phyloP scores from a whole-genome alignment of 2,113 vertebrate species.

The Platysteira castanea region DNA sequence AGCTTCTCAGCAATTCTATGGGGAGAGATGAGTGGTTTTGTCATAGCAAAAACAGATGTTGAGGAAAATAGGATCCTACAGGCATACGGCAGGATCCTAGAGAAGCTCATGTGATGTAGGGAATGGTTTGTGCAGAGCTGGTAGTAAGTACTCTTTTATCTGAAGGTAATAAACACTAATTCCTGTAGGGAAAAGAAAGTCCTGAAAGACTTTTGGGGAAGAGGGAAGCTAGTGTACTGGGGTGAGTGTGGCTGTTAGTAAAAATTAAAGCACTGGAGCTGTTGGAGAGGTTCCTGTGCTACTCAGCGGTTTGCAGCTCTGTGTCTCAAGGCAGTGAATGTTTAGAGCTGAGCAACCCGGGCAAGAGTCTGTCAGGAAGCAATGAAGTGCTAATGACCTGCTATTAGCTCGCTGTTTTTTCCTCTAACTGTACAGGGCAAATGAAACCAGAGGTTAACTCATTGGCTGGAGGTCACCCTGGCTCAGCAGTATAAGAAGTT shows the following conservation, averaged over 20 bases:
- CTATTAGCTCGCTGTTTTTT: not conserved
- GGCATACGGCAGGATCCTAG: not conserved
- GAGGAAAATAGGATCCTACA: not conserved
- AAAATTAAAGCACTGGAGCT: not conserved
- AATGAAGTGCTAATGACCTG: not conserved
- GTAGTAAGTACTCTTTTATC: not conserved
- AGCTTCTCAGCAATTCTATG: not conserved
- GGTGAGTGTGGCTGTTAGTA: not conserved
- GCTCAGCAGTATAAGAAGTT: not conserved
- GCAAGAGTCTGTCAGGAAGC: not conserved
- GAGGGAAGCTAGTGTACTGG: not conserved
- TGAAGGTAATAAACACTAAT: not conserved
- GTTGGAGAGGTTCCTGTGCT: not conserved
- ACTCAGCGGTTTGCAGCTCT: not conserved
- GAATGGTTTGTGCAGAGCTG: not conserved
- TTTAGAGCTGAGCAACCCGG: not conserved
- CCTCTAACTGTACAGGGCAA: not conserved
- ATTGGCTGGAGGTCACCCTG: not conserved
- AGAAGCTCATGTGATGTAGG: not conserved
- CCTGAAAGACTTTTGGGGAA: not conserved
- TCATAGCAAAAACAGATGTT: not conserved
- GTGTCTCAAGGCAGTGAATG: not conserved
- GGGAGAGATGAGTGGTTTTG: not conserved
- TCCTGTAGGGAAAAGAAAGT: not conserved
- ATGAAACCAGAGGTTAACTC: not conserved